Evolutionary conservation across 2,797 vertebrate genomes (phyloP), one percentile per base, ranked within the genome.

Genomic region (Anableps anableps): DNA sequence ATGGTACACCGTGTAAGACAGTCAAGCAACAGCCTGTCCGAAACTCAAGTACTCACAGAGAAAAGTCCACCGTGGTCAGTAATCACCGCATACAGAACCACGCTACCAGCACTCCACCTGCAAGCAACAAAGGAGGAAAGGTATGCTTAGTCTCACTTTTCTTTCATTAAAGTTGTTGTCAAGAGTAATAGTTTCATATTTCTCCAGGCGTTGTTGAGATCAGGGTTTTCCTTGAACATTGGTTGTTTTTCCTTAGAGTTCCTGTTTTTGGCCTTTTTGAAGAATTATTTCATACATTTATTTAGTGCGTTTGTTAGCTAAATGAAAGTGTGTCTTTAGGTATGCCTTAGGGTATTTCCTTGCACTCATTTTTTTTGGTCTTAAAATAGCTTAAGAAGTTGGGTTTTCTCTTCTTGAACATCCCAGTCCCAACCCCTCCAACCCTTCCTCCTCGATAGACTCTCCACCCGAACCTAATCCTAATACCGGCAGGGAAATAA

Each of bases 1-100:
- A 99, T 64, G 97, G 97, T 77, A 99, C 97, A 73, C 98, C 98
- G 5, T 98, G 96, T 93, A 99, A 99, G 95, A 97, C 98, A 8
- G 97, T 96, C 48, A 99, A 99, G 89, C 98, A 99, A 83, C 96
- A 97, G 92, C 94, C 96, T 81, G 96, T 95, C 87, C 96, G 95
- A 70, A 95, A 95, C 38, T 86, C 97, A 83, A 85, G 95, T 11
- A 82, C 93, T 82, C 97, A 94, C 96, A 96, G 95, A 94, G 98
- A 99, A 80, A 95, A 94, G 87, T 88, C 96, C 48, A 91, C 95
- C 79, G 96, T 94, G 5, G 92, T 93, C 77, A 83, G 80, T 72
- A 94, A 93, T 83, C 93, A 95, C 93, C 96, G 97, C 90, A 92
- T 94, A 78, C 97, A 98, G 94, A 96, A 92, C 90, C 94, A 95